phyloP scores from a whole-genome alignment of 2,797 vertebrate genomes.

The Siniperca obscura region DNA sequence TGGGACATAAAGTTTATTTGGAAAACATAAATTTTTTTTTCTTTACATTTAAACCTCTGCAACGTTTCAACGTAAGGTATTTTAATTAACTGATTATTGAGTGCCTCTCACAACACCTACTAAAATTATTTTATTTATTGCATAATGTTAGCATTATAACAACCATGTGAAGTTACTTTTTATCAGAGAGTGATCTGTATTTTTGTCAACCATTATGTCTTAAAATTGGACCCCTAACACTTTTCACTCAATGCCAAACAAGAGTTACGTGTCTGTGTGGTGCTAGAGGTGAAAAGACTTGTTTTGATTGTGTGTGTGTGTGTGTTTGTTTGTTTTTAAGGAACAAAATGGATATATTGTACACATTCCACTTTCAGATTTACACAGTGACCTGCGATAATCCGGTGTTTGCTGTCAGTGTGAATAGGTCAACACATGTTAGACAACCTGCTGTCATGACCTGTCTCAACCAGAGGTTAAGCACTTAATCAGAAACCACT shows the following conservation, averaged over 20 bases:
- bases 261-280: not conserved
- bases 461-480: not conserved
- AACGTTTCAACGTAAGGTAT: not conserved
- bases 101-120: not conserved
- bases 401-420: not conserved
- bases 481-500: not conserved
- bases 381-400: not conserved
- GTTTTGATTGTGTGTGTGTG: not conserved
- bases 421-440: not conserved
- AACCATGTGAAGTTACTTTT: not conserved
- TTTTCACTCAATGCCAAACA: not conserved
- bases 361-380: not conserved
- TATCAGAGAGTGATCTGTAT: not conserved
- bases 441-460: not conserved
- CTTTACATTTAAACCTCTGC: not conserved
- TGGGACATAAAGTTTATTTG: not conserved
- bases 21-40: not conserved
- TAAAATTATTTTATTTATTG: not conserved
- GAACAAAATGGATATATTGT: not conserved
- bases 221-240: not conserved
- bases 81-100: constrained; percentile 6
- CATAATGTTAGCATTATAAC: not conserved
- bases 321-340: no score
- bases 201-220: not conserved
- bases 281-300: not conserved